phyloP scores from a whole-genome alignment of 2,888 invertebrate species.

The Drosophila birchii region DNA sequence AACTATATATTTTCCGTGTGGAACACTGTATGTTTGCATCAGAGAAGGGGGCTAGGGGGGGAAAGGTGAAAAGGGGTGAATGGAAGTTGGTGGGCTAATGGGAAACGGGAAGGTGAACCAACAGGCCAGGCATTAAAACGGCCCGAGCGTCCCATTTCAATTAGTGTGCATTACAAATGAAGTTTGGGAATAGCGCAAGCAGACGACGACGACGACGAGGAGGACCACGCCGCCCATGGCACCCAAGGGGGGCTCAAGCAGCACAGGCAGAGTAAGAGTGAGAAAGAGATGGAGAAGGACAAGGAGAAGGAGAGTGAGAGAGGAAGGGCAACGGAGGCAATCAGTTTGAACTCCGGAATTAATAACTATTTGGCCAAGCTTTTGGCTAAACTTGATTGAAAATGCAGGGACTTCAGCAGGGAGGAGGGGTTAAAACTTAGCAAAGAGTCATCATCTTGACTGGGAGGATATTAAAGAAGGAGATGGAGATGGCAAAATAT shows the following conservation, averaged over 20 bases:
- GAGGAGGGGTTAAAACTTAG: background rate
- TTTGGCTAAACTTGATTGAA: slow-evolving; percentile 50
- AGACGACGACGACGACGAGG: slow-evolving; percentile 27
- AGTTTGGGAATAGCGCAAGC: slow-evolving; percentile 73
- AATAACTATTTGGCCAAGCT: slow-evolving; percentile 53
- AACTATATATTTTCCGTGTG: background rate
- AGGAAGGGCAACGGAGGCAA: slow-evolving; percentile 25
- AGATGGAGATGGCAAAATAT: background rate
- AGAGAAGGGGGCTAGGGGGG: background rate
- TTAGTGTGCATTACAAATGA: slow-evolving; percentile 80
- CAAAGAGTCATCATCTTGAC: slow-evolving; percentile 11
- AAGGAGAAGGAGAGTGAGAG: background rate
- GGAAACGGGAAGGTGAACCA: slow-evolving; percentile 33
- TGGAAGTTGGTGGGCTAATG: slow-evolving; percentile 7
- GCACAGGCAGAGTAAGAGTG: background rate
- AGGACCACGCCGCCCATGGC: slow-evolving; percentile 1
- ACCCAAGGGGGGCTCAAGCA: slow-evolving; percentile 12
- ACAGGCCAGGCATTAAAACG: slow-evolving; percentile 72
- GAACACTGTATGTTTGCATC: slow-evolving; percentile 9
- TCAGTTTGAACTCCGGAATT: slow-evolving; percentile 54
- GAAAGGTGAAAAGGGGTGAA: background rate
- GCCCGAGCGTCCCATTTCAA: slow-evolving; percentile 77
- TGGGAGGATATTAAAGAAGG: background rate
- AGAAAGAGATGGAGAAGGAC: background rate
- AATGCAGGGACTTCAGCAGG: slow-evolving; percentile 9